Evolutionary conservation across 2,888 invertebrate species (phyloP).

Genomic region (Polydrusus tereticollis): DNA sequence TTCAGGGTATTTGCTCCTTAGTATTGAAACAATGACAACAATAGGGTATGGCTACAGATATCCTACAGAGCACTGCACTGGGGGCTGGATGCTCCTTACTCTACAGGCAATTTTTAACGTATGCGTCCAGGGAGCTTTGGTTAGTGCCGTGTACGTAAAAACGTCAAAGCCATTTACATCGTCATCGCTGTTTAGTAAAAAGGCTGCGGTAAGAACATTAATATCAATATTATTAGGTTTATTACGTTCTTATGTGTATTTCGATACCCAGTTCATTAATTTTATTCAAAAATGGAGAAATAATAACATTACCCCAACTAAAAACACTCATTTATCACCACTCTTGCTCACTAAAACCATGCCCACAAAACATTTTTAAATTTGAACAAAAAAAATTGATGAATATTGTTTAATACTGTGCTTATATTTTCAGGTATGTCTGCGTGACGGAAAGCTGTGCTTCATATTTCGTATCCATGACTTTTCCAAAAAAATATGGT

Average conservation of each 20-base stretch:
- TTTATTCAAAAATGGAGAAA: too few relatives aligned
- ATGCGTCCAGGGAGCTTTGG: conserved; percentile 63
- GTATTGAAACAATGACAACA: conserved; percentile 62
- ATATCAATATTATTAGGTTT: too few relatives aligned
- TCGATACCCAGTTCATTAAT: too few relatives aligned
- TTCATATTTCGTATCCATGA: conserved; percentile 87
- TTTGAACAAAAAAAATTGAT: too few relatives aligned
- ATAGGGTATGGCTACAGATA: conserved; percentile 61
- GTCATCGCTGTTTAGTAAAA: conserved; percentile 77
- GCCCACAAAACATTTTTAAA: too few relatives aligned
- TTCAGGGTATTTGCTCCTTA: conserved; percentile 60
- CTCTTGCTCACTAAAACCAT: too few relatives aligned
- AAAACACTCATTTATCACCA: too few relatives aligned
- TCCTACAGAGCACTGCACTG: conserved; percentile 59
- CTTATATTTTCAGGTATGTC: conserved; percentile 56
- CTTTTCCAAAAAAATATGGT: conserved; percentile 70
- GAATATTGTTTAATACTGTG: background rate
- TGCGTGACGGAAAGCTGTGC: conserved; percentile 74
- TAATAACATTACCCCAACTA: too few relatives aligned
- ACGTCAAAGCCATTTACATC: conserved; percentile 71
- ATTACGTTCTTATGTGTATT: background rate
- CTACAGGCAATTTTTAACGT: conserved; percentile 59
- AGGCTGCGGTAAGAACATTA: conserved; percentile 70
- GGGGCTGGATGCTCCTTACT: conserved; percentile 59
- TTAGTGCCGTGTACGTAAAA: conserved; percentile 76